phyloP scores from a whole-genome alignment of 2,113 vertebrate genomes.

The Crotalus tigris region DNA sequence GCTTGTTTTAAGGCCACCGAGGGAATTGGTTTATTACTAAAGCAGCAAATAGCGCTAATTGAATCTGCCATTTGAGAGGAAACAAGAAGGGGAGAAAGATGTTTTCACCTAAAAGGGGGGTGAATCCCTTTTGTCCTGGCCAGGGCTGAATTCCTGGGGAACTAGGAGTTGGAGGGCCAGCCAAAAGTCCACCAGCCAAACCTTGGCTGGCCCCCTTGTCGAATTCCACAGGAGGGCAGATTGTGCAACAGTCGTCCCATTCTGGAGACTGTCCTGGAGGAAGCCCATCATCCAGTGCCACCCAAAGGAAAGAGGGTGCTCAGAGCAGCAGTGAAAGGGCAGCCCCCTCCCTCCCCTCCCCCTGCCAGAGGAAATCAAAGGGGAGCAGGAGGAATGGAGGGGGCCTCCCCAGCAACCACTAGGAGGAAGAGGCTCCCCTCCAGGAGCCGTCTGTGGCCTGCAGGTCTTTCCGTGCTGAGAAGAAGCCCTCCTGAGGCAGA shows the following conservation, averaged over 20 bases:
- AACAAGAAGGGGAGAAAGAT: neutral
- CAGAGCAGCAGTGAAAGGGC: neutral
- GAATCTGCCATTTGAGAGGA: slow-evolving; percentile 51
- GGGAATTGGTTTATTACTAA: slow-evolving; percentile 73
- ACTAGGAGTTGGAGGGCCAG: neutral
- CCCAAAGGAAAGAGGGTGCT: neutral
- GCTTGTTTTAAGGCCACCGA: slow-evolving; percentile 70
- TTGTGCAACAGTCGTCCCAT: neutral
- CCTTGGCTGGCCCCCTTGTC: neutral
- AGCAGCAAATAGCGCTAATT: slow-evolving; percentile 76
- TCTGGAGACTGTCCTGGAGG: neutral
- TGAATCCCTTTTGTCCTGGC: slow-evolving; percentile 50
- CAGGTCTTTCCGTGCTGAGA: neutral
- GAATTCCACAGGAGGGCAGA: neutral
- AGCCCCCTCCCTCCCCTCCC: neutral
- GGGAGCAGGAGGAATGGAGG: neutral
- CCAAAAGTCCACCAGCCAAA: neutral
- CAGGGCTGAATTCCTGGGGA: neutral
- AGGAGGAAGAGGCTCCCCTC: neutral
- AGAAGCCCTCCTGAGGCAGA: neutral
- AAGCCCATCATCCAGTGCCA: neutral
- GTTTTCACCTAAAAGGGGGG: slow-evolving; percentile 15
- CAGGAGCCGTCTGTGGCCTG: neutral
- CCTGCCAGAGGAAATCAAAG: neutral
- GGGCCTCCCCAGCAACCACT: neutral